Percentiles rank a stretch among this genome's conserved stretches.
Evolutionary conservation across 2,113 vertebrate genomes (phyloP).

Genomic region (Indicator indicator): DNA sequence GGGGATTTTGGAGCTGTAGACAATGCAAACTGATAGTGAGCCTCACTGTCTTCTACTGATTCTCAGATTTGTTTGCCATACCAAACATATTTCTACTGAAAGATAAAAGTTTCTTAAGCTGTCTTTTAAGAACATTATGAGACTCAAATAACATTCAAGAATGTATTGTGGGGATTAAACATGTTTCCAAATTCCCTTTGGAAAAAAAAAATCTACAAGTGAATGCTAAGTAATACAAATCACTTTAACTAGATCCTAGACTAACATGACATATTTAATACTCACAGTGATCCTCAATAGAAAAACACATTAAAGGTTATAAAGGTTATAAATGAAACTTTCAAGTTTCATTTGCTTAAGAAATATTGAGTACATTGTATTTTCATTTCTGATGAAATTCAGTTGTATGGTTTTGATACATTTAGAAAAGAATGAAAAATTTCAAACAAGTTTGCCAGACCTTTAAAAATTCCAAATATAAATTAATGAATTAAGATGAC

Average conservation of each 20-base stretch:
- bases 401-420: neutral
- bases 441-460: neutral
- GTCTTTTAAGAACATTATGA: neutral
- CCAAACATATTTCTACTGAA: neutral
- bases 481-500: constrained; percentile 17
- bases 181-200: neutral
- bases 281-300: neutral
- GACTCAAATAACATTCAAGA: neutral
- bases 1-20: neutral
- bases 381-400: neutral
- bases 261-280: neutral
- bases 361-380: neutral
- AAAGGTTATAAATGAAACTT: too few species aligned
- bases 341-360: neutral
- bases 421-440: neutral
- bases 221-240: neutral
- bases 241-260: neutral
- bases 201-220: neutral
- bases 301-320: neutral
- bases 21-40: neutral
- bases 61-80: neutral
- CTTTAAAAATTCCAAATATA: neutral
- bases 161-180: neutral
- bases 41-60: neutral
- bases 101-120: neutral